These are phyloP conservation scores for Danaus plexippus DNA, from an alignment of 1,140 invertebrate species.

Conservation along the genomic window DNA sequence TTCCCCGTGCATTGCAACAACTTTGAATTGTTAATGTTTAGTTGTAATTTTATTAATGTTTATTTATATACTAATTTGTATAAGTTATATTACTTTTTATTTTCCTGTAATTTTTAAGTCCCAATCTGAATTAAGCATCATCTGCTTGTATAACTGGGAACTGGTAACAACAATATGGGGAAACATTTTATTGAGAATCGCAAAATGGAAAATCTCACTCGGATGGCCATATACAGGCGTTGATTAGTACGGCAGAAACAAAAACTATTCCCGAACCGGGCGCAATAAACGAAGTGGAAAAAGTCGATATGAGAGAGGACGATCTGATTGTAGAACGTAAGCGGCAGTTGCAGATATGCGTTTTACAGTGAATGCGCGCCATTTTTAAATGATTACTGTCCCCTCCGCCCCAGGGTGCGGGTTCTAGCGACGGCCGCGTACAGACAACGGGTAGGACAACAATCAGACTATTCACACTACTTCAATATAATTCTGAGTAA, in stretches of 20 bases:
- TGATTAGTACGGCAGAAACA: conserved; percentile 67
- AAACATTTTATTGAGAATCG: conserved; percentile 57
- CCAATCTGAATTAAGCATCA: conserved; percentile 26
- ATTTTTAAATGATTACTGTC: conserved; percentile 60
- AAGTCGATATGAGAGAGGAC: conserved; percentile 62
- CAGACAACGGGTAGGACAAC: conserved; percentile 14
- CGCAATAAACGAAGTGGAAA: conserved; percentile 67
- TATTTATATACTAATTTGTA: too few species aligned
- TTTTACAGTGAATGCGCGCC: conserved; percentile 52
- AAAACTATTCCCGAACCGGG: conserved; percentile 67
- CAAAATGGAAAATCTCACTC: conserved; percentile 55
- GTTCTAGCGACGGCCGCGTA: conserved; percentile 24
- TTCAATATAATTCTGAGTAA: conserved; percentile 12
- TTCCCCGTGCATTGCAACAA: too few species aligned
- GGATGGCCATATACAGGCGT: conserved; percentile 53
- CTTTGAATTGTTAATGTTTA: too few species aligned
- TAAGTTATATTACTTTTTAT: too few species aligned
- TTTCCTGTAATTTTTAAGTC: not conserved
- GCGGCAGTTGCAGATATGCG: conserved; percentile 59
- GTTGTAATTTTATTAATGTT: too few species aligned
- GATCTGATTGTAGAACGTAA: conserved; percentile 60
- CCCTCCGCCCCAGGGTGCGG: conserved; percentile 22
- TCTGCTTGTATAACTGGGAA: conserved; percentile 23
- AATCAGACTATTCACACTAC: conserved; percentile 15
- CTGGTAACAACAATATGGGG: conserved; percentile 29